Evolutionary conservation across 1,140 invertebrate species (phyloP).

Genomic region (Lethocerus indicus): DNA sequence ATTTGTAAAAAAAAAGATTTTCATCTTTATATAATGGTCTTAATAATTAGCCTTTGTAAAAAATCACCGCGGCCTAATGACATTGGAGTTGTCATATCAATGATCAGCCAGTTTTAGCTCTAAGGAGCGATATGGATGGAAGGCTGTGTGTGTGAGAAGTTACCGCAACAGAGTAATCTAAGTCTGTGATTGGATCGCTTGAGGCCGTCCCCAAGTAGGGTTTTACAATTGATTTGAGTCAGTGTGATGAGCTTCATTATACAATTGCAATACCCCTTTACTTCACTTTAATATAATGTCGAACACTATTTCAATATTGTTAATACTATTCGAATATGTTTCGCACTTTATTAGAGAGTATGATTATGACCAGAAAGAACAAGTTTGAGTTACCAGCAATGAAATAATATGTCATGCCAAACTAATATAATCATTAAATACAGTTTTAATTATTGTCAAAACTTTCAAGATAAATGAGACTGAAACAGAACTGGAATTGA

Average conservation of each 20-base stretch:
- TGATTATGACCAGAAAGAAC: background rate
- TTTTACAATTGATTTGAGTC: too few relatives aligned
- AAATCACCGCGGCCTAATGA: constrained; percentile 1
- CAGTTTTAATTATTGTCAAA: too few relatives aligned
- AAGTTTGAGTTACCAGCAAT: background rate
- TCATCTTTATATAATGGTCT: background rate
- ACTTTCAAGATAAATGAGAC: too few relatives aligned
- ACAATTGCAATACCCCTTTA: background rate
- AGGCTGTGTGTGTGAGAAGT: background rate
- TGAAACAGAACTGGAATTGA: too few relatives aligned
- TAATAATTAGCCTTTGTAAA: background rate
- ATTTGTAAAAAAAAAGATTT: background rate
- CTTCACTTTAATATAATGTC: constrained; percentile 1
- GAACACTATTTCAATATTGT: constrained; percentile 2
- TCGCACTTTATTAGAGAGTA: constrained; percentile 1
- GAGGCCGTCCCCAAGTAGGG: background rate
- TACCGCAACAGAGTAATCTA: constrained; percentile 3
- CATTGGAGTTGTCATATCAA: too few relatives aligned
- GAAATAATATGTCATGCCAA: too few relatives aligned
- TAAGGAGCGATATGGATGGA: too few relatives aligned
- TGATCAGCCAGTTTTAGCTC: too few relatives aligned
- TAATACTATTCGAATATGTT: constrained; percentile 1
- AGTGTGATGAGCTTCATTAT: background rate
- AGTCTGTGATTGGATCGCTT: constrained; percentile 12
- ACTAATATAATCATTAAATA: too few relatives aligned